These are phyloP conservation scores for Condylostylus longicornis DNA, from an alignment of 1,140 invertebrate species.

Conservation along the genomic window DNA sequence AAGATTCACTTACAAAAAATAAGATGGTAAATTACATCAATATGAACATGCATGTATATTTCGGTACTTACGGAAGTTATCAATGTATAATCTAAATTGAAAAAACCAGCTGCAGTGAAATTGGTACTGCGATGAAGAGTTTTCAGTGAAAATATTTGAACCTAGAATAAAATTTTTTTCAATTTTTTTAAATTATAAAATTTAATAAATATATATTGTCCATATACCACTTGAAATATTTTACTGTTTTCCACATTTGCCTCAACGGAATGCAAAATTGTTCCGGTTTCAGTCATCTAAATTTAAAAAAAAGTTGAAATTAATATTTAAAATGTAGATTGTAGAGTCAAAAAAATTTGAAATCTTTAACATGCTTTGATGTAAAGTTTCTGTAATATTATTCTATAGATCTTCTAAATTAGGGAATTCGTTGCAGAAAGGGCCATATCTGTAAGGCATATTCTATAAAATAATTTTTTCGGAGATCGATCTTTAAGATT, in stretches of 20 bases:
- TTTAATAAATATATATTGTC: background rate
- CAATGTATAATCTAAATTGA: constrained; percentile 9
- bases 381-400: background rate
- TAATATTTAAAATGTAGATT: background rate
- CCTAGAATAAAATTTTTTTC: background rate
- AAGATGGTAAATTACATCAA: background rate
- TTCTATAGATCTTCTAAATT: no score
- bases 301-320: background rate
- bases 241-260: background rate
- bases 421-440: no score
- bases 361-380: background rate
- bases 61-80: constrained; percentile 10
- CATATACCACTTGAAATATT: background rate
- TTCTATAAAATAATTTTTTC: no score
- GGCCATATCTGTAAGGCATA: no score
- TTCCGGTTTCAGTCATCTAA: constrained; percentile 8
- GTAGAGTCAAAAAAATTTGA: background rate
- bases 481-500: no score
- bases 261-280: constrained; percentile 5
- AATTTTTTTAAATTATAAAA: background rate
- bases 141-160: constrained; percentile 11
- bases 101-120: constrained; percentile 11
- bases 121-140: constrained; percentile 7
- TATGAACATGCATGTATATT: background rate
- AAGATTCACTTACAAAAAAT: no score